phyloP scores from a whole-genome alignment of 2,797 vertebrate species.

The Corythornis leucogaster region DNA sequence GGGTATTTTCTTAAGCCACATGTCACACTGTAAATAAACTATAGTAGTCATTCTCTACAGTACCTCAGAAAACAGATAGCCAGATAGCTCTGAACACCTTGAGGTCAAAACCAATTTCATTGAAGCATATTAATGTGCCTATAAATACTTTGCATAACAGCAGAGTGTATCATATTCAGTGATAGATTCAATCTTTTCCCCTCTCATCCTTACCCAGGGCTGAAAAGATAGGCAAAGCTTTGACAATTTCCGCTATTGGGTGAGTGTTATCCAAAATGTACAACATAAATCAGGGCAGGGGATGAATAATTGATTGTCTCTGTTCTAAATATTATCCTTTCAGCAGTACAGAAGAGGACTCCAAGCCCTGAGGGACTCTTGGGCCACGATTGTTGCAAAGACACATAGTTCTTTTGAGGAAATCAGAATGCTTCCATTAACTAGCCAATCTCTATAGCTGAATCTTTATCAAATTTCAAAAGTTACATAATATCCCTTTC shows the following conservation, averaged over 20 bases:
- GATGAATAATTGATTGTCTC: background rate
- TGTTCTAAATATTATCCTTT: constrained; percentile 68
- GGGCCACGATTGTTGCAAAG: background rate
- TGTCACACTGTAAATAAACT: background rate
- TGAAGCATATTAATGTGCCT: background rate
- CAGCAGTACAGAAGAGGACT: background rate
- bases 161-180: background rate
- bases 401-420: constrained; percentile 11
- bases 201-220: background rate
- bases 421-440: constrained; percentile 45
- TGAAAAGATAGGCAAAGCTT: constrained; percentile 10
- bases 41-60: fast-evolving
- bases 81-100: background rate
- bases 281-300: background rate
- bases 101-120: background rate
- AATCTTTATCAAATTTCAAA: constrained; percentile 26
- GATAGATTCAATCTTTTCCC: background rate
- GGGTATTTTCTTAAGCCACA: background rate
- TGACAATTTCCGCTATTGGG: background rate
- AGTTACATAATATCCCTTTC: constrained; percentile 42
- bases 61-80: background rate
- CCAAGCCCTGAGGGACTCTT: background rate
- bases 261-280: constrained; percentile 12
- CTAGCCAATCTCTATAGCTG: background rate
- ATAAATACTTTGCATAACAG: background rate